phyloP scores from a whole-genome alignment of 2,113 vertebrate genomes.

The Nesospiza acunhae region DNA sequence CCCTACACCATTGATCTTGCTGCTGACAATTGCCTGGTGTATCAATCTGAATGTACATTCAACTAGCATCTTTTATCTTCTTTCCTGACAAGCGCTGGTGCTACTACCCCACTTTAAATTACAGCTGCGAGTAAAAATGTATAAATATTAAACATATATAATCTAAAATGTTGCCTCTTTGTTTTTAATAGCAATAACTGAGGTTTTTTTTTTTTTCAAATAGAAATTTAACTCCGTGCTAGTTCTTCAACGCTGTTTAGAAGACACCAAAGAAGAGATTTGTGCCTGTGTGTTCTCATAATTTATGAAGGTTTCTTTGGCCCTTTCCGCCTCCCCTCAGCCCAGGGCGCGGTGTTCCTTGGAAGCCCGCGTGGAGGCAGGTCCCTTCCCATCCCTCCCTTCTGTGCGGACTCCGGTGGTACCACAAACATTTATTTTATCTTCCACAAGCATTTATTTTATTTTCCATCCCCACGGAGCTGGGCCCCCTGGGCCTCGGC shows the following conservation, averaged over 20 bases:
- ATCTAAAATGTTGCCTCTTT: background rate
- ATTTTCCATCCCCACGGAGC: fast-evolving
- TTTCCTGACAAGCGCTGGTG: background rate
- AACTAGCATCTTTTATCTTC: background rate
- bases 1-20: background rate
- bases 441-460: background rate
- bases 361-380: fast-evolving
- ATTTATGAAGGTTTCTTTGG: background rate
- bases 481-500: fast-evolving
- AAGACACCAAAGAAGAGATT: too few relatives aligned
- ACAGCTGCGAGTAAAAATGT: background rate
- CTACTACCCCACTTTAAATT: too few relatives aligned
- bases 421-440: background rate
- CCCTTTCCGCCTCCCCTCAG: background rate
- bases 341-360: background rate
- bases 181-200: background rate
- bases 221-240: background rate
- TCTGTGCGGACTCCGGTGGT: fast-evolving
- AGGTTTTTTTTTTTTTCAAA: background rate
- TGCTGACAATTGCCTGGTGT: too few relatives aligned
- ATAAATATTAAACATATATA: background rate
- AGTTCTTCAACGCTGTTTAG: background rate
- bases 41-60: background rate
- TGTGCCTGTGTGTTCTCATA: too few relatives aligned
- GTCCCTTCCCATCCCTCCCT: fast-evolving